Evolutionary conservation across 2,797 vertebrate genomes (phyloP), one percentile per base, ranked within the genome.

Genomic region (Pelodytes ibericus): DNA sequence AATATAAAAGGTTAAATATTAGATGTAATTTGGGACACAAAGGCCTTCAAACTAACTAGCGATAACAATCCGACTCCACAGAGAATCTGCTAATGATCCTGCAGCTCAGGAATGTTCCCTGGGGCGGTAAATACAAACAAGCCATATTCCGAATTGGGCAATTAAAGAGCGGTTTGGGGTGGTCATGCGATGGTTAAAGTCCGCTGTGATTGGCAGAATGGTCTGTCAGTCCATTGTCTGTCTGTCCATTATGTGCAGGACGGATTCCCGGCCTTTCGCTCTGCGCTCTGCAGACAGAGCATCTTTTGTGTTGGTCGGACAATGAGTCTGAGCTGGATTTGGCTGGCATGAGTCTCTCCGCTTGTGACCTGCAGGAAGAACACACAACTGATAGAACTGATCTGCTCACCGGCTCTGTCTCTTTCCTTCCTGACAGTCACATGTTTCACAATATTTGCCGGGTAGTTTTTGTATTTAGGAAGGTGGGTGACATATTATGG

Each of bases 241-340:
- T 3, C 9, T 51, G 24, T n/a, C n/a, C n/a, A n/a, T n/a, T n/a
- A n/a, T n/a, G n/a, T 2, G 71, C 58, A 13, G 57, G 36, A 75
- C 61, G 78, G 83, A 82, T 84, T 84, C 83, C 84, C 83, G 82
- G 81, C 82, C 86, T 84, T 86, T 90, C 89, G n/a, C n/a, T n/a
- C 86, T 89, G 87, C 88, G 87, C 84, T 88, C 89, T 90, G 82
- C 75, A 82, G 90, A 94, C 93, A 95, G 87, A 88, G 81, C 84
- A 80, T 86, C 92, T 92, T 92, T 96, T 97, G 95, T 98, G 82
- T 88, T 86, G 57, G 84, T 84, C 89, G 90, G 90, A 96, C 94
- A 97, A 95, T 95, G 91, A 90, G 90, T 88, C 88, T 89, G 82
- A 22, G 86, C 89, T 89, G 89, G 91, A 86, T 86, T 88, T 90